phyloP scores from a whole-genome alignment of 2,888 invertebrate species.

The Neoascia interrupta region DNA sequence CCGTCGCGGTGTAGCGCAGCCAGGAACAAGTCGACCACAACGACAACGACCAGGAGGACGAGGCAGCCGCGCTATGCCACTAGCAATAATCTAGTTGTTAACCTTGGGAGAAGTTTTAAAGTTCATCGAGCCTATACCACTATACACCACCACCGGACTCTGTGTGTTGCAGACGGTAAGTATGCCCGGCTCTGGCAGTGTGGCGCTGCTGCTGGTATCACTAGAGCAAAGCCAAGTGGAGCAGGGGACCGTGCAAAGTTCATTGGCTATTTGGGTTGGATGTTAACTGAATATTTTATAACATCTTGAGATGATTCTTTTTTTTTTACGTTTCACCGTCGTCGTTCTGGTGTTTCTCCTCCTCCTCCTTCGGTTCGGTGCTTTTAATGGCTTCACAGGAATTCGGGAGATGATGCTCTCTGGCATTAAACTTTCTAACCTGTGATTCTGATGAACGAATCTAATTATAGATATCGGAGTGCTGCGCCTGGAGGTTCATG shows the following conservation, averaged over 20 bases:
- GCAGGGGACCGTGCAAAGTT: constrained; percentile 47
- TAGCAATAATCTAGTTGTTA: constrained; percentile 68
- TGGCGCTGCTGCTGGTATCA: constrained; percentile 16
- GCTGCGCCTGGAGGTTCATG: no score
- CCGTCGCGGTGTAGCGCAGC: no score
- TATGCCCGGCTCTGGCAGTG: constrained; percentile 23
- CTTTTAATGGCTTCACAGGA: constrained; percentile 32
- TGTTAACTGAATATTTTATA: constrained; percentile 47
- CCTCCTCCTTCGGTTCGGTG: neutral
- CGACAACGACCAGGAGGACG: constrained; percentile 1
- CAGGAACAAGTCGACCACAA: constrained; percentile 53
- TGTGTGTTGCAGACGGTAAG: constrained; percentile 35
- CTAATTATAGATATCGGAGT: constrained; percentile 17
- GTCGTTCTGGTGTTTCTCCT: neutral
- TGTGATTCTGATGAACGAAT: constrained; percentile 33
- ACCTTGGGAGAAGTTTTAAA: constrained; percentile 66
- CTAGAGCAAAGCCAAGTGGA: constrained; percentile 46
- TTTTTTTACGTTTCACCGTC: neutral
- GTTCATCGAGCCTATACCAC: constrained; percentile 59
- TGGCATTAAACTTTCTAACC: constrained; percentile 35
- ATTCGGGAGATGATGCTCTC: constrained; percentile 8
- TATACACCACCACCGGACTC: neutral
- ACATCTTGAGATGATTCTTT: neutral
- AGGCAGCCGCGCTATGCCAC: constrained; percentile 30
- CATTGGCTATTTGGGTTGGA: constrained; percentile 56